Conservation (phyloP, 2,888 invertebrate species). For the Hydropsyche betteni region DNA sequence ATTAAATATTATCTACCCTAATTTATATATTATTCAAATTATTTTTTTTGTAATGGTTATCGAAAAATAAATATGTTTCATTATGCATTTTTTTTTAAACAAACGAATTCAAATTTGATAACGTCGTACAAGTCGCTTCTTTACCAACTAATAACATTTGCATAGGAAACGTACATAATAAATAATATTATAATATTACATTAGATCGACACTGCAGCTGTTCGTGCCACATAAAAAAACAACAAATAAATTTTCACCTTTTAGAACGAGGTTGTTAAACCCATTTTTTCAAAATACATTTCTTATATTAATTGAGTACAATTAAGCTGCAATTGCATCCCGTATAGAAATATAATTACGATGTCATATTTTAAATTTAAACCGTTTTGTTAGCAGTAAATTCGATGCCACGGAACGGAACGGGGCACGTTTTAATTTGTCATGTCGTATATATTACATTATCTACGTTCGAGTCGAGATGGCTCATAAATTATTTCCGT, state of each 20-base stretch:
- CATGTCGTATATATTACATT: neutral
- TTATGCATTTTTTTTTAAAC: neutral
- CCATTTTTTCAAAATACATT: neutral
- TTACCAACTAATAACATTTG: neutral
- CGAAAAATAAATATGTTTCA: too few relatives aligned
- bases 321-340: slow-evolving; percentile 40
- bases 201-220: slow-evolving; percentile 1
- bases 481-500: too few relatives aligned
- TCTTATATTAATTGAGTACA: slow-evolving; percentile 40
- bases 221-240: too few relatives aligned
- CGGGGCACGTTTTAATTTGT: slow-evolving; percentile 14
- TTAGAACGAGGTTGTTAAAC: slow-evolving; percentile 42
- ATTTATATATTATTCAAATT: slow-evolving; percentile 1
- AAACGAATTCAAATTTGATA: slow-evolving; percentile 24
- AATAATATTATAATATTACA: neutral
- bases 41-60: neutral
- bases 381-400: neutral
- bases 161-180: slow-evolving; percentile 5
- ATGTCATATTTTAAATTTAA: slow-evolving; percentile 23
- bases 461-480: too few relatives aligned
- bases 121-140: neutral
- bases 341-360: slow-evolving; percentile 10
- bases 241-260: slow-evolving; percentile 41
- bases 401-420: neutral
- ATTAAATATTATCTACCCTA: neutral